Base-by-base conservation (phyloP, 2,113 vertebrate species). In the Vidua macroura region DNA sequence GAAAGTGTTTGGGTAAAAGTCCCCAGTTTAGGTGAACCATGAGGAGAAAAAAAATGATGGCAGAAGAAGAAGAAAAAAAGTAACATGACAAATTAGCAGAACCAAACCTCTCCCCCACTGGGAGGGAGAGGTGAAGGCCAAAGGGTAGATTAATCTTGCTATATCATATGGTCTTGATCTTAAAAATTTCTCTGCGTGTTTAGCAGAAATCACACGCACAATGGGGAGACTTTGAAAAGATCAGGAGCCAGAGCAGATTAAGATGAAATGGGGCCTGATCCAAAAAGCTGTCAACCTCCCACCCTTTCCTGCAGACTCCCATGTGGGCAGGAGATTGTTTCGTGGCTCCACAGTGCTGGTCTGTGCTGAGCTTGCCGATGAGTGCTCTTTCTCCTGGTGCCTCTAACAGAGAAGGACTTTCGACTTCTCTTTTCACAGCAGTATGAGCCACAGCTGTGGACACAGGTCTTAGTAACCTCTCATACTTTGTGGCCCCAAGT, bases 141-240 rank as follows among this genome's bases (percentile, higher is more conserved):
- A 96, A 96, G 95, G 82, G 83, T 88, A 95, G 95, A 97, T 97
- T 97, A 96, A 97, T 97, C 95, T 96, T 95, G 89, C 93, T 95
- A n/a, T 86, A 96, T 96, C 96, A 97, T 88, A 94, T 94, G 95
- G 91, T 87, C 95, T 93, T 87, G 94, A 95, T 96, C 96, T 95
- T 91, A 93, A 93, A 96, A 93, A 92, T 83, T 96, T 94, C 91
- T 86, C 92, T 86, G 92, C 39, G 1, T 80, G 89, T 94, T 97
- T 96, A 95, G 94, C 81, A 96, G 93, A 74, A 95, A 92, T 92
- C 96, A 95, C 90, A 95, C 1, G 31, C 92, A 95, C 90, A 94
- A 96, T 86, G 75, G 85, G 88, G 86, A 92, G 68, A 92, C 86
- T 96, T 91, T 85, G 91, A 90, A 96, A 95, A 86, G 88, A 95